Base-by-base conservation (phyloP, 2,888 invertebrate species). In the Augiades crinisus region DNA sequence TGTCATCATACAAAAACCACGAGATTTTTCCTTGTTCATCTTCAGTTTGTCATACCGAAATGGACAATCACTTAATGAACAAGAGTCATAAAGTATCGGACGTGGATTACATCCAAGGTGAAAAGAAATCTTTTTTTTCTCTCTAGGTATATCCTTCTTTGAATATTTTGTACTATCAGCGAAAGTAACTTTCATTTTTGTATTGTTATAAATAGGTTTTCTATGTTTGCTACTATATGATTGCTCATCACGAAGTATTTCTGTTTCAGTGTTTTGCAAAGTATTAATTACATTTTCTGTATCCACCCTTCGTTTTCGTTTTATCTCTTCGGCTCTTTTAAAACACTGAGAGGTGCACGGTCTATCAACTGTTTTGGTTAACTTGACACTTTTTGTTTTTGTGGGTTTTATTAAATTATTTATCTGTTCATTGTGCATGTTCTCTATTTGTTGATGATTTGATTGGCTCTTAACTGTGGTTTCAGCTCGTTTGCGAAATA, bases 351-450 rank as follows among this genome's bases (percentile, higher is more conserved):
- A 4, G 3, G 33, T 31, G n/a, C 22, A 33, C 56, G 64, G 58
- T 59, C 61, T 38, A 34, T 38, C 49, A 22, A 47, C 31, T 44
- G 52, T 57, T 45, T 59, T 55, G 0, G 55, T 8, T 13, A 56
- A 16, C 44, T 56, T 61, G 5, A 51, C 24, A 41, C 56, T 56
- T 38, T 59, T 57, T 1, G 55, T 54, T 34, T 55, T 60, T 34
- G 51, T 57, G 1, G 41, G 45, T 24, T 21, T 14, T 21, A 45
- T 13, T 2, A 17, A 10, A 13, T 37, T 14, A n/a, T 37, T 47
- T 1, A 47, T 8, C 19, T 36, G 10, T 14, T n/a, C 24, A 24
- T 40, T 24, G n/a, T 5, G 14, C n/a, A 27, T 13, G 17, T 2
- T 27, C 13, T 7, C n/a, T 5, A 2, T 16, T 14, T 40, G 24